Evolutionary conservation across 1,140 invertebrate genomes (phyloP).

Genomic region (Hypsibius dujardini): DNA sequence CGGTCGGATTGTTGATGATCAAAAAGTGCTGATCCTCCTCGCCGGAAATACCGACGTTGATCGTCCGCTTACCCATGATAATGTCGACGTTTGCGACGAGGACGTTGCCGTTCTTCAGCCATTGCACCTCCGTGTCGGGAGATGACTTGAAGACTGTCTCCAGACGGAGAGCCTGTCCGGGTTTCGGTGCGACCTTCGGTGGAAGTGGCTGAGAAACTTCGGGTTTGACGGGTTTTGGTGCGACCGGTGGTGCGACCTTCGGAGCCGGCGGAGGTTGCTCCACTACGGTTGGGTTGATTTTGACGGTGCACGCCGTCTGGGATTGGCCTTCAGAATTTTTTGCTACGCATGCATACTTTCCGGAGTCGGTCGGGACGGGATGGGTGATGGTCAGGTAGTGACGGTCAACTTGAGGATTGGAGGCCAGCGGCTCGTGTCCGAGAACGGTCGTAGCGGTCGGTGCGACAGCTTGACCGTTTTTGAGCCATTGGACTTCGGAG

Average conservation of each 20-base stretch:
- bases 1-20: not conserved
- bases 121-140: not conserved
- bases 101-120: constrained; percentile 4
- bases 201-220: not conserved
- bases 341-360: constrained; percentile 82
- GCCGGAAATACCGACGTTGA: not conserved
- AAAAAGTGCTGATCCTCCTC: constrained; percentile 2
- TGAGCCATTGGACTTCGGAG: not conserved
- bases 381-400: constrained; percentile 63
- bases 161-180: not conserved
- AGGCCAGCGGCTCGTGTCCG: not conserved
- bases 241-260: not conserved
- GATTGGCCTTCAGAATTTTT: constrained; percentile 76
- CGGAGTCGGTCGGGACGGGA: constrained; percentile 76
- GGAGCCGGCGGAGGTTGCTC: too few relatives aligned
- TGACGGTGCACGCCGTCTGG: constrained; percentile 72
- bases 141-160: not conserved
- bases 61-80: not conserved
- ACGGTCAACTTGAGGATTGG: constrained; percentile 6
- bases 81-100: constrained; percentile 6
- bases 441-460: not conserved
- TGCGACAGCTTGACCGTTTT: not conserved
- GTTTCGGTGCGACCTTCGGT: not conserved
- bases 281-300: too few relatives aligned
- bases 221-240: not conserved